Evolutionary conservation across 1,140 invertebrate species (phyloP).

Genomic region (Wasmannia auropunctata): DNA sequence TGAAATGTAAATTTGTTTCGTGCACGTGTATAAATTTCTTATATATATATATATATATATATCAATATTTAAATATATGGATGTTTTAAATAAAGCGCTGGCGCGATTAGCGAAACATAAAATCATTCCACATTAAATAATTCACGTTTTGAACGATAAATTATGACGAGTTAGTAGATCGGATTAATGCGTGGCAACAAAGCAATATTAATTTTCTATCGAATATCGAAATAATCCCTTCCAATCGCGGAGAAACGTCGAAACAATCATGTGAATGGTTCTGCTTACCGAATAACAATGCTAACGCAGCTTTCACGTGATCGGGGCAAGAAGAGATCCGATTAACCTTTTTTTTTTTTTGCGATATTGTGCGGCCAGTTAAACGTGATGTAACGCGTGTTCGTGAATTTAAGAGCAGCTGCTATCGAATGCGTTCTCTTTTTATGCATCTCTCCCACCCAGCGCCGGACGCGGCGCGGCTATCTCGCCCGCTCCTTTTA

Average conservation of each 20-base stretch:
- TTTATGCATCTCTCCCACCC: constrained; percentile 42
- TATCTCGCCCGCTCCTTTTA: constrained; percentile 37
- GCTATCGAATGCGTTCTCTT: constrained; percentile 45
- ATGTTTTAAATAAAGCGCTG: background rate
- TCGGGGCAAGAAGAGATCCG: background rate
- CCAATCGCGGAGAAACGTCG: background rate
- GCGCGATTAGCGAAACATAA: background rate
- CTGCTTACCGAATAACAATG: background rate
- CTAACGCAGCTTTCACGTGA: background rate
- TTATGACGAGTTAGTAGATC: constrained; percentile 29
- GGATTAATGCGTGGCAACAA: background rate
- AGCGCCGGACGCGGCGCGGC: constrained; percentile 8
- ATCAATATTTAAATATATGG: background rate
- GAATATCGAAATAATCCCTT: background rate
- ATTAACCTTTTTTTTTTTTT: constrained; percentile 47
- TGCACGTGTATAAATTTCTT: background rate
- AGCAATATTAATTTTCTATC: background rate
- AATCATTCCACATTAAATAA: background rate
- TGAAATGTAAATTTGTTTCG: constrained; percentile 13
- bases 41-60: too few species aligned
- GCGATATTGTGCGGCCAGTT: background rate
- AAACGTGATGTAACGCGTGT: constrained; percentile 45
- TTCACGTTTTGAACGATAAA: constrained; percentile 1
- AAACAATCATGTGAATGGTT: background rate
- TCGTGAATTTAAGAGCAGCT: constrained; percentile 56